Conservation (phyloP, 2,113 vertebrate genomes). For the Crotalus viridis region DNA sequence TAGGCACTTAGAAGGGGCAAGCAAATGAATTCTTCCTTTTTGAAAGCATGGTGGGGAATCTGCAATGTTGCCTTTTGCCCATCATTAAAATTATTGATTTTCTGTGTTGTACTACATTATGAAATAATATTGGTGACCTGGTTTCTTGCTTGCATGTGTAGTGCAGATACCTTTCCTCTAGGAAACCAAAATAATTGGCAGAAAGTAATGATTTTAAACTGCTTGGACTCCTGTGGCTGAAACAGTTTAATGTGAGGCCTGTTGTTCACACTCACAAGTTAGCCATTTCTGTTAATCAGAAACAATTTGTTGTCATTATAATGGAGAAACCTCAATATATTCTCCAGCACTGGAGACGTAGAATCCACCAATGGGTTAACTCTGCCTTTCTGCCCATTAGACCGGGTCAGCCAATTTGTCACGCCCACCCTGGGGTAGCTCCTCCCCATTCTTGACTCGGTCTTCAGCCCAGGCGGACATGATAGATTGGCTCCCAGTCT, state of each 20-base stretch:
- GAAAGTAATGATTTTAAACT: slow-evolving; percentile 32
- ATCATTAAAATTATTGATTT: slow-evolving; percentile 3
- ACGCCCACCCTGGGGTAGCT: no score
- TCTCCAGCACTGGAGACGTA: no score
- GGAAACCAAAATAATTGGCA: slow-evolving; percentile 33
- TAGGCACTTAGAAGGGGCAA: not conserved
- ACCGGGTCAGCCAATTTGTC: no score
- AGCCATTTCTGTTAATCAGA: slow-evolving; percentile 7
- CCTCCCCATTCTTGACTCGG: no score
- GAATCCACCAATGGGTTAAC: no score
- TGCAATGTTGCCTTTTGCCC: slow-evolving; percentile 1
- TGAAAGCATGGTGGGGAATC: not conserved
- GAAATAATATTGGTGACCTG: slow-evolving; percentile 12
- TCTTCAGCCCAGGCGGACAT: no score
- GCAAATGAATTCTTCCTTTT: not conserved
- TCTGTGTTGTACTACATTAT: not conserved
- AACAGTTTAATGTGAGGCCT: slow-evolving; percentile 5
- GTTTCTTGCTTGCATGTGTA: not conserved
- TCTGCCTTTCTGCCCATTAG: no score
- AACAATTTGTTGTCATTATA: no score
- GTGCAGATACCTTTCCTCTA: not conserved
- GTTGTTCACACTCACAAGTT: slow-evolving; percentile 42
- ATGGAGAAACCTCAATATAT: no score
- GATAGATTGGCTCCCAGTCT: no score
- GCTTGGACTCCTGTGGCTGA: not conserved